Base-by-base conservation (phyloP, 2,888 invertebrate species). In the Caenorhabditis auriculariae region DNA sequence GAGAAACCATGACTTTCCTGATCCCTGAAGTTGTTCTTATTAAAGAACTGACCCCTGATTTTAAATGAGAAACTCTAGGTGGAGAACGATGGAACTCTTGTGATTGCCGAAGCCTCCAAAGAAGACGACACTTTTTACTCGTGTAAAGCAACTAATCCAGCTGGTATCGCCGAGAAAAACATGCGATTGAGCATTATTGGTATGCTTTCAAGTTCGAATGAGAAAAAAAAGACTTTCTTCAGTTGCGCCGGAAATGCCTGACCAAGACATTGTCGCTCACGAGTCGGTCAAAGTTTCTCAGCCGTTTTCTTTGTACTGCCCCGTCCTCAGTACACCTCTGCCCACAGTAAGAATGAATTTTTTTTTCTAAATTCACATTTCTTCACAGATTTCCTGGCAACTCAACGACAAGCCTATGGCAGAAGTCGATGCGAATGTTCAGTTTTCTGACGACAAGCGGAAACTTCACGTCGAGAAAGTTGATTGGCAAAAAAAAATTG, bases 81-180 rank as follows among this genome's bases (percentile, higher is more conserved):
- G n/a, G 54, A 61, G 19, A 15, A 17, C 19, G 74, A 72, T 43
- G 76, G 75, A 35, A 70, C 66, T 5, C 56, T 77, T 29, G 62
- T 75, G 15, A 68, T 78, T 24, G 54, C 69, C 6, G 62, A 68
- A 19, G 76, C 69, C 3, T 19, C 54, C 17, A 45, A 62, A 29
- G 65, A 70, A 24, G 85, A 87, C 65, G 82, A 85, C 3, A 85
- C 87, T 0, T 82, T 83, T 1, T 88, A 87, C 78, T 85, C 85
- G 0, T 89, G 88, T 72, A 83, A 86, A 1, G 87, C 86, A 0
- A 82, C 83, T 23, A 88, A 88, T 81, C 83, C 83, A 0, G 87
- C 87, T 0, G 88, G 88, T 0, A 84, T 85, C 0, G 84, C 84
- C 1, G 83, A 84, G 43, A 84, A 86, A 1, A 82, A 83, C 0